These are phyloP conservation scores for Bicyclus anynana DNA, from an alignment of 1,140 invertebrate species.

Conservation along the genomic window DNA sequence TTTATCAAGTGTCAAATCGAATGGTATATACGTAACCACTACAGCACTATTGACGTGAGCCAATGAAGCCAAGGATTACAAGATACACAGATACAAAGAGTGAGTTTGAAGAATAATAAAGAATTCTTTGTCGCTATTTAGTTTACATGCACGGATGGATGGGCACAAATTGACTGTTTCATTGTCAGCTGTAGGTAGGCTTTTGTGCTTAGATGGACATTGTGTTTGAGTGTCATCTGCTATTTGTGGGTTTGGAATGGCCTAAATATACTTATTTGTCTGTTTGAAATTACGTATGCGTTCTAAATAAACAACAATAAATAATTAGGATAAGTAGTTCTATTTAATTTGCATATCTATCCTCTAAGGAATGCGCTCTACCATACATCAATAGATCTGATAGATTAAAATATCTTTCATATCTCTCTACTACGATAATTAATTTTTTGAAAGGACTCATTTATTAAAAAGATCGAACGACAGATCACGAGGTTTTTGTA, in stretches of 20 bases:
- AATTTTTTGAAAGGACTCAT: no score
- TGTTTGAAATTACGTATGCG: background rate
- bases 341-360: no score
- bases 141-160: constrained; percentile 1
- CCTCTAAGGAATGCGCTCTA: no score
- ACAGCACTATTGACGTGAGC: constrained; percentile 12
- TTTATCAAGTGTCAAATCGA: no score
- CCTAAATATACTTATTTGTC: background rate
- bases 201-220: background rate
- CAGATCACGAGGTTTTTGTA: no score
- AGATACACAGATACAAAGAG: constrained; percentile 1
- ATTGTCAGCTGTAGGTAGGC: background rate
- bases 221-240: background rate
- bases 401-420: no score
- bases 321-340: no score
- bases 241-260: background rate
- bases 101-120: constrained; percentile 9
- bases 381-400: no score
- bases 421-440: no score
- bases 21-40: no score
- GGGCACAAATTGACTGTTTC: background rate
- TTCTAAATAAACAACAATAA: no score
- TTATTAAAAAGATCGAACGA: no score
- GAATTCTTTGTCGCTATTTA: background rate
- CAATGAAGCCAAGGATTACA: constrained; percentile 25